Base-by-base conservation (phyloP, 2,113 vertebrate genomes). In the Platichthys flesus region DNA sequence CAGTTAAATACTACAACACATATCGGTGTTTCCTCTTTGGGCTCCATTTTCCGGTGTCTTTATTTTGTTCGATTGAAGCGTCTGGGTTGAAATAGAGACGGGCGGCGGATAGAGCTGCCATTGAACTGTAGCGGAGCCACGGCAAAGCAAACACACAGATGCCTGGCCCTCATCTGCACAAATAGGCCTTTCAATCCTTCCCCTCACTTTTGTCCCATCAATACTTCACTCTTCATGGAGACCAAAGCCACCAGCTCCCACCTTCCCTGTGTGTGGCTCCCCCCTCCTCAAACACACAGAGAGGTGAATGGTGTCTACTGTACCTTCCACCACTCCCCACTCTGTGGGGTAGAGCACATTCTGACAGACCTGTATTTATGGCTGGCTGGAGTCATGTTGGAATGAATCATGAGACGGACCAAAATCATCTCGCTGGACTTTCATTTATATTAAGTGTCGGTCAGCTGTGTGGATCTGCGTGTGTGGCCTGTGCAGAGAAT, bases 311-410 rank as follows among this genome's bases (percentile, higher is more conserved):
- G 85, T 78, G 88, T 85, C 91, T 89, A 93, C 90, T 93, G 91
- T 93, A 90, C 81, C 76, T 73, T 71, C 60, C 55, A 78, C 81
- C 90, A 73, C 83, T 85, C 78, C 85, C 86, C 86, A 79, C 90
- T 86, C 88, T 89, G 85, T 89, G 86, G 86, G 91, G 89, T 82
- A 88, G 76, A 89, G 77, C 72, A 87, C 87, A 90, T 78, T 91
- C 83, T 89, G 91, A 93, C 90, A 91, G 88, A 85, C 89, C 90
- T 92, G 82, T 90, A 91, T 94, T 94, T 91, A 91, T 90, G 86
- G 82, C 76, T n/a, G 76, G 71, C 81, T 35, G 64, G 81, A 92
- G 62, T 85, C 78, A 40, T 81, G 88, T 83, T 90, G 88, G 86
- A 85, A 87, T 92, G 88, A 92, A 91, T 90, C 79, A 84, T 89